phyloP scores from a whole-genome alignment of 2,888 invertebrate genomes.

The Charanyca ferruginea region DNA sequence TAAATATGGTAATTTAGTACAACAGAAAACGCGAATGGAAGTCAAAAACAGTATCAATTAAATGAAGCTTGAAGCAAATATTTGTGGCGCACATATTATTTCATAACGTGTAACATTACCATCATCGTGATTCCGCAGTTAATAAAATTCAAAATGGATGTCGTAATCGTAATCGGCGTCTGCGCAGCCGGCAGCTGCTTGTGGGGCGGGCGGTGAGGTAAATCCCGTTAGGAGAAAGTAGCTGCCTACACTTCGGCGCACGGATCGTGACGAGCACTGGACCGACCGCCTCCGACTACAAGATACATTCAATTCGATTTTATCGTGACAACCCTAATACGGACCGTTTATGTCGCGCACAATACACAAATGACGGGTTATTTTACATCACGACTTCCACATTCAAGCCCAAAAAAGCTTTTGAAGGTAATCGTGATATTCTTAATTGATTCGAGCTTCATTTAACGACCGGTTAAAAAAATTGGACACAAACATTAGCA shows the following conservation, averaged over 20 bases:
- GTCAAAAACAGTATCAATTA: conserved; percentile 62
- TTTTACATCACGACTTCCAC: conserved; percentile 66
- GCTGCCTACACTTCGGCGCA: conserved; percentile 85
- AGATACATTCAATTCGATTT: conserved; percentile 80
- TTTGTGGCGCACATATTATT: conserved; percentile 73
- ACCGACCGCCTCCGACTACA: conserved; percentile 77
- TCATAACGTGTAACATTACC: conserved; percentile 76
- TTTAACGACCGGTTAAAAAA: conserved; percentile 52
- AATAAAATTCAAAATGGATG: conserved; percentile 84
- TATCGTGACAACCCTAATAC: conserved; percentile 75
- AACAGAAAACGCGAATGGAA: conserved; percentile 45
- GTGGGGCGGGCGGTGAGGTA: conserved; percentile 69
- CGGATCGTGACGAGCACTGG: conserved; percentile 80
- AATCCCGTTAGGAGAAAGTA: conserved; percentile 91
- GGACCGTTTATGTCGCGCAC: conserved; percentile 66
- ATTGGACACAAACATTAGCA: conserved; percentile 56
- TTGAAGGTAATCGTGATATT: conserved; percentile 48
- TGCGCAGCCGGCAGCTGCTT: conserved; percentile 68
- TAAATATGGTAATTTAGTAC: conserved; percentile 51
- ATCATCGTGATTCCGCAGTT: conserved; percentile 80
- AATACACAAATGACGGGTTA: conserved; percentile 63
- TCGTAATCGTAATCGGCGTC: conserved; percentile 81
- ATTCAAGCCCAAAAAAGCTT: conserved; percentile 38
- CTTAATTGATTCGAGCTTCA: conserved; percentile 40
- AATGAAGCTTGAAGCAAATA: conserved; percentile 66